Evolutionary conservation across 2,888 invertebrate genomes (phyloP).

Genomic region (Flexamia atlantica): DNA sequence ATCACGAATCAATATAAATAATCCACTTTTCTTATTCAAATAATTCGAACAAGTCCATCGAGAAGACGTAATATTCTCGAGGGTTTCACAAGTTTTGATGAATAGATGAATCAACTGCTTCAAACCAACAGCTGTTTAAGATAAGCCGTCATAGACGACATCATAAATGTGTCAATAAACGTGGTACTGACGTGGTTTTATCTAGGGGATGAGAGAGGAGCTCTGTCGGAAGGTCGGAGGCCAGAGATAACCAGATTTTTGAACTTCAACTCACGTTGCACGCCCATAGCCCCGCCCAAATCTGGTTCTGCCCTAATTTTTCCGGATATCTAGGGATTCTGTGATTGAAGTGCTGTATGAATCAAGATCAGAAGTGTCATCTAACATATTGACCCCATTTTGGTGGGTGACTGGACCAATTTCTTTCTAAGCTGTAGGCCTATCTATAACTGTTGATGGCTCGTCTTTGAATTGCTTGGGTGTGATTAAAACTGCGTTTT

Average conservation of each 20-base stretch:
- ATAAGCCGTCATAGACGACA: background rate
- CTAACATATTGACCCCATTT: background rate
- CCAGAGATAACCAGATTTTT: constrained; percentile 1
- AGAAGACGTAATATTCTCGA: no score
- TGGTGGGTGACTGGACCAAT: background rate
- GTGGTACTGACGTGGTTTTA: background rate
- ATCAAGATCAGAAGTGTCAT: background rate
- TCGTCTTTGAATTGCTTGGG: background rate
- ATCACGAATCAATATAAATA: no score
- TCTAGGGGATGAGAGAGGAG: background rate
- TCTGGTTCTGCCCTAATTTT: background rate
- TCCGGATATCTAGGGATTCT: background rate
- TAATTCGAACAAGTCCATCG: no score
- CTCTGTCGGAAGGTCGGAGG: background rate
- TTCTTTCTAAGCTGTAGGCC: background rate
- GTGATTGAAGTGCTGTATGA: background rate
- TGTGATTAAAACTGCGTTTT: background rate
- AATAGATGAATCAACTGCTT: constrained; percentile 10
- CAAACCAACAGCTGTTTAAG: background rate
- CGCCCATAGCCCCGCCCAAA: background rate
- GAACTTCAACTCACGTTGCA: constrained; percentile 12
- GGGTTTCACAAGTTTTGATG: background rate
- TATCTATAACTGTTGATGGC: background rate
- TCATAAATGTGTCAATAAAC: background rate
- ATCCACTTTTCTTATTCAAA: no score